A percentile compares a stretch with the other conserved stretches of the same genome.
These are phyloP conservation scores for Siniperca scherzeri DNA, from an alignment of 2,797 vertebrate species.

Conservation along the genomic window DNA sequence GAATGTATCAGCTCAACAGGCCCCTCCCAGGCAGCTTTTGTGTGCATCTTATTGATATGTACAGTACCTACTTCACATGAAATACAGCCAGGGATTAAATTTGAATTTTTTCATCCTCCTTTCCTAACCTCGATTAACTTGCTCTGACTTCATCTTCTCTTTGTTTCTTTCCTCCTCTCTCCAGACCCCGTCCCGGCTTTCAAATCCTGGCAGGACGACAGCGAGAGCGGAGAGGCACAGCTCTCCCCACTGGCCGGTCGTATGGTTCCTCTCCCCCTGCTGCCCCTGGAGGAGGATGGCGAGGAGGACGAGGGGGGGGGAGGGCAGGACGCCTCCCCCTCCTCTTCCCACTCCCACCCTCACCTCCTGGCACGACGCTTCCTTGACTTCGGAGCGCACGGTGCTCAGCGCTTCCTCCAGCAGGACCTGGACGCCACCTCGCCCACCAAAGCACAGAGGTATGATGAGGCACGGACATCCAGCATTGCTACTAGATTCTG, in stretches of 20 bases:
- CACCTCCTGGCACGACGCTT: conserved; percentile 91
- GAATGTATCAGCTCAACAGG: background rate
- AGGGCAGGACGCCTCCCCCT: conserved; percentile 68
- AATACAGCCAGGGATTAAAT: background rate
- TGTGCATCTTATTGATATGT: conserved; percentile 24
- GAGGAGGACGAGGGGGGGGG: conserved; percentile 68
- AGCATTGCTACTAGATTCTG: background rate
- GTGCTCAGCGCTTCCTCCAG: conserved; percentile 93
- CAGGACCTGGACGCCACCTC: conserved; percentile 91
- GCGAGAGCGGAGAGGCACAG: conserved; percentile 95
- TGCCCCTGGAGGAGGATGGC: conserved; percentile 90
- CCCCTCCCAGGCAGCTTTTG: conserved; percentile 10
- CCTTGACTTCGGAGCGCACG: conserved; percentile 93
- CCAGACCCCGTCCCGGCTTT: conserved; percentile 96
- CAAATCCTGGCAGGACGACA: conserved; percentile 97
- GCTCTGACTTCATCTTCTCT: conserved; percentile 1
- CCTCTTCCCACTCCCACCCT: conserved; percentile 85
- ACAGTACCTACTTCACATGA: background rate
- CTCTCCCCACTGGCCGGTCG: conserved; percentile 96
- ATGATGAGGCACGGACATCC: conserved; percentile 1
- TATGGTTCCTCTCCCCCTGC: conserved; percentile 90
- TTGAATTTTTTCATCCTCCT: background rate
- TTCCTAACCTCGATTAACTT: background rate
- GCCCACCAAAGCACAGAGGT: conserved; percentile 95
- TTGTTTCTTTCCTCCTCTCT: conserved; percentile 16